Conservation (phyloP, 1,140 invertebrate genomes). For the Lepidostoma basale region DNA sequence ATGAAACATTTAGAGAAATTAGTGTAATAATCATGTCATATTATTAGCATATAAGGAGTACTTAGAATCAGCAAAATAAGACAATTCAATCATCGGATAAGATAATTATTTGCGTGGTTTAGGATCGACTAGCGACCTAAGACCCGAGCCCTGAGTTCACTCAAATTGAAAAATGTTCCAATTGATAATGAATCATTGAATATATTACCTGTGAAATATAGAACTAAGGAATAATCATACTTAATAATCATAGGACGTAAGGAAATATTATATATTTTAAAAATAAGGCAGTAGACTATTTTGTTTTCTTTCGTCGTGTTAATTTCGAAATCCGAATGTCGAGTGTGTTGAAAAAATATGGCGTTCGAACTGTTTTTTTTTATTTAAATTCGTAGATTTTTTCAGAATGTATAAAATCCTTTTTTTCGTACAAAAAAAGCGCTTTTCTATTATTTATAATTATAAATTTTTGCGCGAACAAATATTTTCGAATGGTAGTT, state of each 20-base stretch:
- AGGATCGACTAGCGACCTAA: neutral
- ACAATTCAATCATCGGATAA: neutral
- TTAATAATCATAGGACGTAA: neutral
- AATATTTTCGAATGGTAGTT: neutral
- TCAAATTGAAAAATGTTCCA: neutral
- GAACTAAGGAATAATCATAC: neutral
- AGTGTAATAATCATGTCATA: slow-evolving; percentile 14
- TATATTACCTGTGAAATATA: neutral
- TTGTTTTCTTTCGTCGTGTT: slow-evolving; percentile 7
- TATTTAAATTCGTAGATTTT: neutral
- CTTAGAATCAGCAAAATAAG: neutral
- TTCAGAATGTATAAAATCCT: neutral
- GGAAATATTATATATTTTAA: neutral
- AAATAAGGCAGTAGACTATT: neutral
- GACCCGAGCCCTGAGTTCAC: neutral
- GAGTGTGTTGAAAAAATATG: neutral
- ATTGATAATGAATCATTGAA: neutral
- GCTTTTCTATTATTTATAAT: neutral
- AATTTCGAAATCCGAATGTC: neutral
- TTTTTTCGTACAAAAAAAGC: neutral
- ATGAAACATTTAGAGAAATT: neutral
- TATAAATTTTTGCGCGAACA: neutral
- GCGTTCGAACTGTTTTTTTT: neutral
- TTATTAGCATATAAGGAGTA: neutral
- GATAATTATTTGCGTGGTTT: neutral